Evolutionary conservation across 2,113 vertebrate genomes (phyloP).

Genomic region (Oenanthe melanoleuca): DNA sequence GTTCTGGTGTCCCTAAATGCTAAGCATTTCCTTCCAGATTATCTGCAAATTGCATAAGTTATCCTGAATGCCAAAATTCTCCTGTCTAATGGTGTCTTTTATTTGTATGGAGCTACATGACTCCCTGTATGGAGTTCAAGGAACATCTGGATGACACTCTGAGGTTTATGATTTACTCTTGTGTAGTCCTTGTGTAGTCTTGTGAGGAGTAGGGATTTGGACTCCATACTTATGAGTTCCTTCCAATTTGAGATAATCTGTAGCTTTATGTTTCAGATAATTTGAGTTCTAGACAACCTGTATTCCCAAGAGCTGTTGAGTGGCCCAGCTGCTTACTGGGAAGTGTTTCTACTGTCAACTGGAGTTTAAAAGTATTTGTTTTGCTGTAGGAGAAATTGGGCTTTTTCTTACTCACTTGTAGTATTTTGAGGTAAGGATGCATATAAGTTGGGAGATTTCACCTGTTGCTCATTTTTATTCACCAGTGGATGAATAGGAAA

Average conservation of each 20-base stretch:
- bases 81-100: background rate
- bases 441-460: background rate
- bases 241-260: background rate
- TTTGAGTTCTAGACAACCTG: background rate
- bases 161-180: background rate
- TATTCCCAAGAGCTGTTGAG: background rate
- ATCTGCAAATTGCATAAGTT: background rate
- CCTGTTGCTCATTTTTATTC: background rate
- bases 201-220: background rate
- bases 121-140: background rate
- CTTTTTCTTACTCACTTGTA: background rate
- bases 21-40: background rate
- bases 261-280: background rate
- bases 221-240: background rate
- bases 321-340: background rate
- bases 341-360: background rate
- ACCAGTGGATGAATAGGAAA: background rate
- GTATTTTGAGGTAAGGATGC: background rate
- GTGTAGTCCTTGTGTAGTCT: background rate
- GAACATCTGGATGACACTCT: accelerated
- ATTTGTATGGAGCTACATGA: background rate
- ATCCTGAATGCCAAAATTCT: background rate
- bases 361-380: background rate
- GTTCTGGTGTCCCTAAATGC: background rate
- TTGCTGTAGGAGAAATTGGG: background rate